Evolutionary conservation across 1,140 invertebrate genomes (phyloP), one percentile per base, ranked within the genome.

Genomic region (Drosophila santomea): DNA sequence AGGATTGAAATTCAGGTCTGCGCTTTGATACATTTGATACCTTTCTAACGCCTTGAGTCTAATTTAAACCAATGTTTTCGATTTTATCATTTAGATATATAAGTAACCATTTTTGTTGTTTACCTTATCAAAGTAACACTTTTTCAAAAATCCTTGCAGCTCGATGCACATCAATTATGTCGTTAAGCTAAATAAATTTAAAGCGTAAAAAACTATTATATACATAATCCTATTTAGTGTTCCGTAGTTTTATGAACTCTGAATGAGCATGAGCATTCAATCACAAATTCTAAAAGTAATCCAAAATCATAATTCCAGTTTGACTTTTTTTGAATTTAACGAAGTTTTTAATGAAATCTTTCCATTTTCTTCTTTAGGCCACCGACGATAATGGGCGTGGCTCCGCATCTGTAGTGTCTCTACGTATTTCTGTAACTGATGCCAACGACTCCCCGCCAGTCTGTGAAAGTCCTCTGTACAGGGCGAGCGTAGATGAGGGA

Each of bases 391-490:
- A 96, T 77, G 97, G 97, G 0, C 93, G 94, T 47, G 97, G 96
- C 0, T 95, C 96, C 78, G 95, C 94, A 10, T 95, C 95, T 11
- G 95, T 95, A 20, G 96, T 97, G 0, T 95, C 97, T 0, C 93
- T 99, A 0, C 95, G 95, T 69, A 95, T 99, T 6, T 94, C 95
- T 0, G 92, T 98, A 1, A 93, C 93, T 0, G 97, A 98, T 91
- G 95, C 95, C 36, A 98, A 98, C 86, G 98, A 99, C 92, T 98
- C 97, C 85, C 93, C 96, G 0, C 97, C 97, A 0, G 93, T 94
- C 10, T 98, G 98, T 91, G 93, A 94, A 8, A 95, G 95, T 55
- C 93, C 95, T 0, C 93, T 95, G 11, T 97, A 97, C 91, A 94
- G 95, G 7, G 95, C 96, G 0, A 96, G 96, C 4, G 96, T 98